These are phyloP conservation scores for Burhinus oedicnemus DNA, from an alignment of 2,113 vertebrate species.

Conservation along the genomic window DNA sequence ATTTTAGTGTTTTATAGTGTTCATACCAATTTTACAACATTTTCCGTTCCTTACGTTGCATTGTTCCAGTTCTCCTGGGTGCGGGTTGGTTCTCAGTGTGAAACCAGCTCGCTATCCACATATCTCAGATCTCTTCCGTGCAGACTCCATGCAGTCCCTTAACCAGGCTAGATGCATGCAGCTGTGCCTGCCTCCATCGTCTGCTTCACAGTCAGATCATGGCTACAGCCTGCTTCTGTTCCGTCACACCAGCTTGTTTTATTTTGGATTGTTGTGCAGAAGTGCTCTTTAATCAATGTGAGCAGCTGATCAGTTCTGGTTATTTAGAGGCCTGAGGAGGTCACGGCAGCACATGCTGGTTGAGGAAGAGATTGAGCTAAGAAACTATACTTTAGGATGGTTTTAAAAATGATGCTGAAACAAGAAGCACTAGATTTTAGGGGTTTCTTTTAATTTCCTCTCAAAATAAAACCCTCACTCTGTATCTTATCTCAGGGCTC, in stretches of 20 bases:
- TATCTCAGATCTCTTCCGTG: background rate
- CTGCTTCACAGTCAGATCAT: background rate
- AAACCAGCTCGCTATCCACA: accelerated
- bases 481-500: background rate
- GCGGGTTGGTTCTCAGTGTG: background rate
- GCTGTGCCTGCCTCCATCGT: background rate
- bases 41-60: background rate
- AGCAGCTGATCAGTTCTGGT: background rate
- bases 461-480: background rate
- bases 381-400: background rate
- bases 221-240: background rate
- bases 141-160: background rate
- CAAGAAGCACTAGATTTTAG: background rate
- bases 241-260: background rate
- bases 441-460: background rate
- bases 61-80: background rate
- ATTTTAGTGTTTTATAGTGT: background rate
- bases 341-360: background rate
- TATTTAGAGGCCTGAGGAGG: background rate
- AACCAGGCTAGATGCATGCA: background rate
- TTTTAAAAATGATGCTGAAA: background rate
- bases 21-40: background rate
- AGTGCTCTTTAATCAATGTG: background rate
- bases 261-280: background rate
- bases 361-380: background rate